phyloP scores from a whole-genome alignment of 2,113 vertebrate species.

The Xenopus laevis region DNA sequence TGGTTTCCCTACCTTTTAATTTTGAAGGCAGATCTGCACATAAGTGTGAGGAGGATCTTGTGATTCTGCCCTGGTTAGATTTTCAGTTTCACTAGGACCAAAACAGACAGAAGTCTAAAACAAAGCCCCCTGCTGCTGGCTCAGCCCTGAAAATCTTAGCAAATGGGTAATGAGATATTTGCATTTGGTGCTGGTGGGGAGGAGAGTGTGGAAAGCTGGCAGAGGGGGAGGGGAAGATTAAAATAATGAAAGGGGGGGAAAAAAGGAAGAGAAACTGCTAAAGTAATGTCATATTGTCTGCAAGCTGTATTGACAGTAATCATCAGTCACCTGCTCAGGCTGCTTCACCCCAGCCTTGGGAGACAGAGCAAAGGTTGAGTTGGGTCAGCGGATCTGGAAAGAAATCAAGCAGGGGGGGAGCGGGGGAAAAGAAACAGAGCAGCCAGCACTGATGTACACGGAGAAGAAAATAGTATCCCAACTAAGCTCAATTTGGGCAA shows the following conservation, averaged over 20 bases:
- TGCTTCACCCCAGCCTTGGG: conserved; percentile 64
- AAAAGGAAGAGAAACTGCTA: conserved; percentile 57
- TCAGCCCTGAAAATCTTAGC: conserved; percentile 57
- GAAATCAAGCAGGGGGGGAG: conserved; percentile 56
- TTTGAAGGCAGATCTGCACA: conserved; percentile 9
- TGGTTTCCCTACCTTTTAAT: conserved; percentile 27
- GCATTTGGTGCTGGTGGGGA: conserved; percentile 65
- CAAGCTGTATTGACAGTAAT: conserved; percentile 64
- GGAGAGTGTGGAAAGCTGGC: conserved; percentile 34
- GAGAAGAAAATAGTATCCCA: conserved; percentile 55
- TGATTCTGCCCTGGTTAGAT: conserved; percentile 47
- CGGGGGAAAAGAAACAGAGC: conserved; percentile 54
- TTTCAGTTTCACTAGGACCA: conserved; percentile 55
- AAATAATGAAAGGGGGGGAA: conserved; percentile 31
- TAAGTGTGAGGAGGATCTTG: conserved; percentile 1
- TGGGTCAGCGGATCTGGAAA: conserved; percentile 69
- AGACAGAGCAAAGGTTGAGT: conserved; percentile 69
- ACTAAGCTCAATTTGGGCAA: conserved; percentile 56
- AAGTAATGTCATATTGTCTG: conserved; percentile 74
- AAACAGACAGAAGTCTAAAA: conserved; percentile 59
- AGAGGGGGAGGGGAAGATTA: conserved; percentile 45
- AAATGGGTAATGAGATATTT: conserved; percentile 70
- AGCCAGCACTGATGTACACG: conserved; percentile 55
- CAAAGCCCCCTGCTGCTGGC: conserved; percentile 66
- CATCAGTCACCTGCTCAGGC: conserved; percentile 80